Evolutionary conservation across 2,113 vertebrate genomes (phyloP).

Genomic region (Mormyrus iriodes): DNA sequence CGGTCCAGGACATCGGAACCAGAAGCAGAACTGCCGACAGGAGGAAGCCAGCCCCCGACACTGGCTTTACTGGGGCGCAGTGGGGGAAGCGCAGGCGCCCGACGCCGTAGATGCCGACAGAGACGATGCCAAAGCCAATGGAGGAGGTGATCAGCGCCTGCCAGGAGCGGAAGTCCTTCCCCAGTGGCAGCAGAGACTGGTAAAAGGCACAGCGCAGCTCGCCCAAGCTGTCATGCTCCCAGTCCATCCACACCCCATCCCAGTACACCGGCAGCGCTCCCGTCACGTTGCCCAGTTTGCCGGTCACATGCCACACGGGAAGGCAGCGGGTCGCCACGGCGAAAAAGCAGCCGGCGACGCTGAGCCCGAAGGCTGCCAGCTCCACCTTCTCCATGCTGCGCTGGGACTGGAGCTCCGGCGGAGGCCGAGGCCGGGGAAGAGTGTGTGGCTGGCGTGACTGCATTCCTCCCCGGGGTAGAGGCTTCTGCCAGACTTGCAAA

Average conservation of each 20-base stretch:
- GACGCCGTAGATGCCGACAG: slow-evolving; percentile 46
- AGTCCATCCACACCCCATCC: slow-evolving; percentile 89
- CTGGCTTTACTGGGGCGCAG: slow-evolving; percentile 49
- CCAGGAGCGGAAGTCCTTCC: slow-evolving; percentile 69
- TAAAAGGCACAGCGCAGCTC: slow-evolving; percentile 84
- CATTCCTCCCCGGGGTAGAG: slow-evolving; percentile 42
- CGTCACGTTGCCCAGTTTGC: slow-evolving; percentile 61
- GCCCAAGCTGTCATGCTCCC: slow-evolving; percentile 70
- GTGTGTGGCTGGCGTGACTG: slow-evolving; percentile 26
- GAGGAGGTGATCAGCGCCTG: slow-evolving; percentile 68
- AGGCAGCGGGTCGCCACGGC: slow-evolving; percentile 69
- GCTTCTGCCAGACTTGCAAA: slow-evolving; percentile 55
- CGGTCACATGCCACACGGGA: slow-evolving; percentile 80
- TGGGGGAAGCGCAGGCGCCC: slow-evolving; percentile 65
- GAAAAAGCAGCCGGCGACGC: slow-evolving; percentile 53
- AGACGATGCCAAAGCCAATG: slow-evolving; percentile 55
- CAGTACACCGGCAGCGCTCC: slow-evolving; percentile 75
- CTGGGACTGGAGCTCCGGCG: not conserved
- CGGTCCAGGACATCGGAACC: slow-evolving; percentile 75
- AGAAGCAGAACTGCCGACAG: slow-evolving; percentile 63
- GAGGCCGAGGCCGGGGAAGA: not conserved
- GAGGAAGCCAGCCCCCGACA: slow-evolving; percentile 63
- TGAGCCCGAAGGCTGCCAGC: slow-evolving; percentile 43
- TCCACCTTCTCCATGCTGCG: slow-evolving; percentile 55
- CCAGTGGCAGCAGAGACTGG: slow-evolving; percentile 71